Conservation (phyloP, 2,888 invertebrate species). For the Steinernema hermaphroditum region DNA sequence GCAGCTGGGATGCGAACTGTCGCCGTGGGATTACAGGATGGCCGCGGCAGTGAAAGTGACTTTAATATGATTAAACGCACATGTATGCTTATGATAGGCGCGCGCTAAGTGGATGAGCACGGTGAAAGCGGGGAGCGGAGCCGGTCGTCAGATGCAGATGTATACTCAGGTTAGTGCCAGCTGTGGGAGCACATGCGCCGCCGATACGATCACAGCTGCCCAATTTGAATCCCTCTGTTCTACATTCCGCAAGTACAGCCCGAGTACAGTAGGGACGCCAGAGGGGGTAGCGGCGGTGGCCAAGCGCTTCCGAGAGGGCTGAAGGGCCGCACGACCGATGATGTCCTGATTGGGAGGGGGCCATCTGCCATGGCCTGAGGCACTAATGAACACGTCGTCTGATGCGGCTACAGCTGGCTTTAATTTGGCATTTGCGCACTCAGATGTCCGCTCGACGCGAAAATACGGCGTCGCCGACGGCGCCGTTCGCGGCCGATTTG, state of each 20-base stretch:
- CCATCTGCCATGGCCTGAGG: slow-evolving; percentile 24
- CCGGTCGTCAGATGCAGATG: slow-evolving; percentile 2
- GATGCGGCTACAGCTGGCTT: slow-evolving; percentile 15
- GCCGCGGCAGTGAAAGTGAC: not conserved
- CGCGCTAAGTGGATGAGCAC: slow-evolving; percentile 11
- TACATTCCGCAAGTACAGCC: slow-evolving; percentile 15
- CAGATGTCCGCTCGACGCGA: slow-evolving; percentile 3
- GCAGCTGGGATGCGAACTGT: slow-evolving; percentile 1
- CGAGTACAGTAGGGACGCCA: not conserved
- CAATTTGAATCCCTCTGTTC: slow-evolving; percentile 19
- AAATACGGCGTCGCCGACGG: not conserved
- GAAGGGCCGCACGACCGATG: not conserved
- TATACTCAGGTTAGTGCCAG: slow-evolving; percentile 14
- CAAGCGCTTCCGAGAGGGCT: not conserved
- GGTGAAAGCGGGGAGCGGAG: not conserved
- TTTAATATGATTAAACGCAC: not conserved
- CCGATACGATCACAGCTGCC: slow-evolving; percentile 19
- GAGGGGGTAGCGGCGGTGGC: no score
- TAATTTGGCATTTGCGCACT: slow-evolving; percentile 6
- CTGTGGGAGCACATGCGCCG: slow-evolving; percentile 14
- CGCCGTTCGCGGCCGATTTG: not conserved
- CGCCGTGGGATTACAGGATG: slow-evolving; percentile 2
- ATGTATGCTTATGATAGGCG: not conserved
- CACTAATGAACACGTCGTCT: slow-evolving; percentile 19
- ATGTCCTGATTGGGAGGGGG: slow-evolving; percentile 12